Evolutionary conservation across 2,797 vertebrate genomes (phyloP).

Genomic region (Liparis tanakae): DNA sequence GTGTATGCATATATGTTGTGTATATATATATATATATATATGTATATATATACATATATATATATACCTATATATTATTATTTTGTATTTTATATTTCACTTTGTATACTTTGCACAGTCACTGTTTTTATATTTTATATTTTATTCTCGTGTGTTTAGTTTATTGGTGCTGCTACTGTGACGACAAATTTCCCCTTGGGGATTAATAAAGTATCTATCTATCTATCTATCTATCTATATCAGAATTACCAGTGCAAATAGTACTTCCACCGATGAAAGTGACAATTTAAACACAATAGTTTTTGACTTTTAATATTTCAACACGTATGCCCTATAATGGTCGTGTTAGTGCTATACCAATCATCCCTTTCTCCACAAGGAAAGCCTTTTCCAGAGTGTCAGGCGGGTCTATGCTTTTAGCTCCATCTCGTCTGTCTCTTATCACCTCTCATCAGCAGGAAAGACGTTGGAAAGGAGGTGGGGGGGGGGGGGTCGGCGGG

Average conservation of each 20-base stretch:
- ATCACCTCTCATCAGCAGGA: constrained; percentile 71
- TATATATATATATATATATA: no score
- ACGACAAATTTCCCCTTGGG: no score
- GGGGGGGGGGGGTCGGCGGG: not conserved
- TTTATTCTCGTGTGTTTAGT: no score
- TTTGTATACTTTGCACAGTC: no score
- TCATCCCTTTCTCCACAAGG: constrained; percentile 57
- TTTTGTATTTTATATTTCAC: no score
- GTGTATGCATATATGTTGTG: no score
- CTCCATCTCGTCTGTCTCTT: constrained; percentile 67
- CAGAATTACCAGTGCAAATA: not conserved
- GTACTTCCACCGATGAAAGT: constrained; percentile 23
- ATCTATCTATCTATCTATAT: no score
- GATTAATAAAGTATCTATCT: no score
- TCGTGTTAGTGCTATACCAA: constrained; percentile 44
- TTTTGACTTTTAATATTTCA: constrained; percentile 45
- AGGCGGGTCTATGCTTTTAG: constrained; percentile 61
- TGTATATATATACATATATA: no score
- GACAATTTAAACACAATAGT: constrained; percentile 45
- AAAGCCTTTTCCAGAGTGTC: constrained; percentile 58
- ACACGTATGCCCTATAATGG: constrained; percentile 25
- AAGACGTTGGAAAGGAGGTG: constrained; percentile 39
- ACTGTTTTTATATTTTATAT: no score
- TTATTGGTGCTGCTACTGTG: no score
- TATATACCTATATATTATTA: no score